A percentile compares a stretch with the other conserved stretches of the same genome.
These are phyloP conservation scores for Macquaria ambigua DNA, from an alignment of 2,113 vertebrate genomes.

Conservation along the genomic window DNA sequence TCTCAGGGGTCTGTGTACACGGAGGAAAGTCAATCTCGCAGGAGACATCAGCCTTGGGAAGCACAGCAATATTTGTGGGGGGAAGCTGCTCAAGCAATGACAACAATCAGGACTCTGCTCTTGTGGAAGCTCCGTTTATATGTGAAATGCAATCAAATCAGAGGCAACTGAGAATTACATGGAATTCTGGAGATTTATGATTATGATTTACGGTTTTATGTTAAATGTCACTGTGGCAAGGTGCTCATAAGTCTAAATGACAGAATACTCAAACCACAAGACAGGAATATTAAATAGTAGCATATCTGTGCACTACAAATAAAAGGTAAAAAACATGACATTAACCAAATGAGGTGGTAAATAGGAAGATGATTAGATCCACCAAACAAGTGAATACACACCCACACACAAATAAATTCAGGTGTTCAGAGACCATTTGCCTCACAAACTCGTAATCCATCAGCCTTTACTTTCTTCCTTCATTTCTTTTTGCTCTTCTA, in stretches of 20 bases:
- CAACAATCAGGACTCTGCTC: background rate
- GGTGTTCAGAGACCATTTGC: background rate
- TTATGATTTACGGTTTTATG: background rate
- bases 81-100: background rate
- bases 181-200: background rate
- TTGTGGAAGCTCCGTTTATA: background rate
- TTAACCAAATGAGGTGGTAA: slow-evolving; percentile 19
- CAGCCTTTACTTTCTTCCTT: slow-evolving; percentile 14
- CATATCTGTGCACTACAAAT: background rate
- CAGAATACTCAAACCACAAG: background rate
- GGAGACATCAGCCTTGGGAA: slow-evolving; percentile 7
- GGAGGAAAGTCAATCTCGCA: background rate
- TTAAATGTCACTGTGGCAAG: background rate
- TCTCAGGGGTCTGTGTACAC: background rate
- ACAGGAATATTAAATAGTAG: slow-evolving; percentile 27
- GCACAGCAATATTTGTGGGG: background rate
- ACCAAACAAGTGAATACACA: background rate
- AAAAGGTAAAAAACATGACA: slow-evolving; percentile 14
- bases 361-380: slow-evolving; percentile 36
- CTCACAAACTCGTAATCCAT: slow-evolving; percentile 22
- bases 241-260: background rate
- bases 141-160: background rate
- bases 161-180: background rate
- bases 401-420: background rate
- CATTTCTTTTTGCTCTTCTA: slow-evolving; percentile 20